phyloP scores from a whole-genome alignment of 1,140 invertebrate genomes.

The Microplitis mediator region DNA sequence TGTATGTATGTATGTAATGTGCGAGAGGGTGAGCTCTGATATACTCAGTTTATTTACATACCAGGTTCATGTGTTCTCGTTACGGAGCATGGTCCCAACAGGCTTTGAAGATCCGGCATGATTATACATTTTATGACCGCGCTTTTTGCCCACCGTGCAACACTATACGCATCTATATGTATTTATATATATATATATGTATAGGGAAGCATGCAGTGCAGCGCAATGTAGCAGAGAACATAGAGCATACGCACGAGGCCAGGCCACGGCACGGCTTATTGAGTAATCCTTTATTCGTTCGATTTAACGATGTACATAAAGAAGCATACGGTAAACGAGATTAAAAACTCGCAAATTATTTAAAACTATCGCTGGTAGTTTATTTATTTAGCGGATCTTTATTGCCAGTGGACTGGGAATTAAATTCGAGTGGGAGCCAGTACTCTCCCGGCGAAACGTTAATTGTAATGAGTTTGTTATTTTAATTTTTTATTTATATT shows the following conservation, averaged over 20 bases:
- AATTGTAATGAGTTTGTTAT: too few relatives aligned
- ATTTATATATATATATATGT: background rate
- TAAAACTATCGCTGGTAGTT: background rate
- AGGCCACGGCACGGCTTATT: background rate
- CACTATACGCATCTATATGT: background rate
- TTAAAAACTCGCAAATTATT: conserved; percentile 10
- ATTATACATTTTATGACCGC: conserved; percentile 16
- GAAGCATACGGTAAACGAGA: background rate
- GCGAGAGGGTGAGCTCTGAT: background rate
- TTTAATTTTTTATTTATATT: too few relatives aligned
- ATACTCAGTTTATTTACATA: conserved; percentile 22
- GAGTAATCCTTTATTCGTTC: conserved; percentile 6
- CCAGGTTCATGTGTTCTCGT: conserved; percentile 14
- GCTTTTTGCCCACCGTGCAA: conserved; percentile 5
- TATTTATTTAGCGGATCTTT: background rate
- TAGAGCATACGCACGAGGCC: too few relatives aligned
- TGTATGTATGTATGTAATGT: background rate
- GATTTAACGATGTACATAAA: background rate
- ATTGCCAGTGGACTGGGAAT: background rate
- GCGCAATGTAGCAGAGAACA: background rate
- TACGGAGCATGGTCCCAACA: conserved; percentile 9
- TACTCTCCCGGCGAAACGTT: too few relatives aligned
- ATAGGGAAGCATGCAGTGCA: background rate
- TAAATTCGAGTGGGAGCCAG: too few relatives aligned
- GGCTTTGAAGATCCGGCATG: conserved; percentile 14